These are phyloP conservation scores for Schizothorax lantsangensis DNA, from an alignment of 2,797 vertebrate genomes.

Conservation along the genomic window DNA sequence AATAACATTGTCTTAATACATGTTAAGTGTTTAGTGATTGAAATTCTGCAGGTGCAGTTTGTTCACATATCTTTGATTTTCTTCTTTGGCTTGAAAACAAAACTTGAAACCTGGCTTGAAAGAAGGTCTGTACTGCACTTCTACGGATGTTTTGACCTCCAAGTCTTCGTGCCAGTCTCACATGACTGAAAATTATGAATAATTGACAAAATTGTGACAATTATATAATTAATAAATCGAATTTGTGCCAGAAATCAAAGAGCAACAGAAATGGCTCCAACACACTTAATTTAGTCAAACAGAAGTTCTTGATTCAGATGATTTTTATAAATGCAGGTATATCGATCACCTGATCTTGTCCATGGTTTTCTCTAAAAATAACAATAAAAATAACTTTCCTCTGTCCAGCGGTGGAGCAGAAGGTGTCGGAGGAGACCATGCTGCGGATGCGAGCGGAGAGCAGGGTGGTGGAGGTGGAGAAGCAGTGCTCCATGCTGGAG, in stretches of 20 bases:
- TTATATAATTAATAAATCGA: neutral
- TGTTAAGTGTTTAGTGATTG: no score
- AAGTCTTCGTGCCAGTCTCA: no score
- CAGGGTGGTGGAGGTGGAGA: slow-evolving; percentile 93
- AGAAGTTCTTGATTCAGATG: neutral
- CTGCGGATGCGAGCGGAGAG: slow-evolving; percentile 93
- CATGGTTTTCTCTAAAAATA: neutral
- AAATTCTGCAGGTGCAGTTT: no score
- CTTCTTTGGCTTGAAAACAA: no score
- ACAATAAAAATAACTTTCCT: no score
- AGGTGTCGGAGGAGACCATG: slow-evolving; percentile 91
- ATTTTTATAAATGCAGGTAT: neutral
- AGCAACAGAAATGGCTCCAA: neutral
- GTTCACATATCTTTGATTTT: no score
- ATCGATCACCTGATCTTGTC: neutral
- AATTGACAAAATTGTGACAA: no score
- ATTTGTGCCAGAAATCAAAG: neutral
- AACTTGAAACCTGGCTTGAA: no score
- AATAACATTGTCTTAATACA: no score
- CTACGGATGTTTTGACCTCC: no score
- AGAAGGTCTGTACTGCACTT: no score
- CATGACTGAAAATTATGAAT: no score
- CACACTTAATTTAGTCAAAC: neutral
- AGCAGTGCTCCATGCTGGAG: slow-evolving; percentile 97
- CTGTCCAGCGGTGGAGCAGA: slow-evolving; percentile 91